Evolutionary conservation across 2,797 vertebrate genomes (phyloP).

Genomic region (Petrocephalus schoutedeni): DNA sequence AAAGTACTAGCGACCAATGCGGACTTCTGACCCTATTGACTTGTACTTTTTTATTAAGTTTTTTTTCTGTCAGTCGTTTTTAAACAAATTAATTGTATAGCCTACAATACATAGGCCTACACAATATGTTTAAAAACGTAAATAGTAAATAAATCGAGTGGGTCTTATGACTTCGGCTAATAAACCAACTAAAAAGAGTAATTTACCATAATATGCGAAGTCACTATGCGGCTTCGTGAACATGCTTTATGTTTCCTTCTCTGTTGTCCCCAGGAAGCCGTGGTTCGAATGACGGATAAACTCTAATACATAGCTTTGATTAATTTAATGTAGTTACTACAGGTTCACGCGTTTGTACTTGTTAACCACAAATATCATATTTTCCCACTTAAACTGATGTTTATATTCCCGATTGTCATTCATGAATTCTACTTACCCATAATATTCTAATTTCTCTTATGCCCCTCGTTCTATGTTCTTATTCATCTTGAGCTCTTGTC

Average conservation of each 20-base stretch:
- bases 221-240: not conserved
- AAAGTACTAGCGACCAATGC: not conserved
- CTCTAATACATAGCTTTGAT: not conserved
- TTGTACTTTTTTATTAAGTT: not conserved
- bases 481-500: not conserved
- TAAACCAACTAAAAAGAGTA: not conserved
- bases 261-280: not conserved
- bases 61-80: not conserved
- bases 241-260: not conserved
- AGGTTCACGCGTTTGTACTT: not conserved
- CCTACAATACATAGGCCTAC: not conserved
- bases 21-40: not conserved
- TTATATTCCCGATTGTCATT: conserved; percentile 8
- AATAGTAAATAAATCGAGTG: not conserved
- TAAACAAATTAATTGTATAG: not conserved
- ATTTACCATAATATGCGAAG: not conserved
- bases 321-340: not conserved
- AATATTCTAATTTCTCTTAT: not conserved
- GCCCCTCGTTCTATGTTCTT: not conserved
- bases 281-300: not conserved
- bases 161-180: not conserved
- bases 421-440: not conserved
- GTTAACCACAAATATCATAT: not conserved
- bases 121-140: not conserved
- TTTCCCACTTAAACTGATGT: not conserved